These are phyloP conservation scores for Rhingia rostrata DNA, from an alignment of 2,888 invertebrate species.

Conservation along the genomic window DNA sequence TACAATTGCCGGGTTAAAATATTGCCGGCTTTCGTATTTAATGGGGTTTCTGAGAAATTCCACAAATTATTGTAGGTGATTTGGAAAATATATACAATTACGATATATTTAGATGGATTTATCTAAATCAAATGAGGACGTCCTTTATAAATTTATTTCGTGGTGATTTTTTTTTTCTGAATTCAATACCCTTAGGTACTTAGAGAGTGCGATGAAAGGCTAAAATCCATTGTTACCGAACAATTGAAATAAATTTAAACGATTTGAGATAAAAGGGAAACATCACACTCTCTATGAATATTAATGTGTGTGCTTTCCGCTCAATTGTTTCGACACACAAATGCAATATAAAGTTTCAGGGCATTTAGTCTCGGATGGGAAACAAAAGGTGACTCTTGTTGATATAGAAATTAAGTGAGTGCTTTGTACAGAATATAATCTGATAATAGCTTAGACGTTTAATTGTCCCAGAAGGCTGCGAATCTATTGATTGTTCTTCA, in stretches of 20 bases:
- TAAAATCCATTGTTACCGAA: slow-evolving; percentile 45
- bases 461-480: neutral
- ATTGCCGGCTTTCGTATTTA: slow-evolving; percentile 65
- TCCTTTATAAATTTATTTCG: slow-evolving; percentile 16
- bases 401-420: slow-evolving; percentile 43
- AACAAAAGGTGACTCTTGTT: slow-evolving; percentile 53
- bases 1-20: slow-evolving; percentile 58
- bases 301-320: slow-evolving; percentile 7
- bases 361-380: slow-evolving; percentile 19
- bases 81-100: slow-evolving; percentile 46
- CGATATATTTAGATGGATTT: neutral
- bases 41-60: slow-evolving; percentile 54
- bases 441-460: slow-evolving; percentile 24
- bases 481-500: no score
- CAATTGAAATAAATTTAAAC: slow-evolving; percentile 44
- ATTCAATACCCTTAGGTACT: slow-evolving; percentile 26
- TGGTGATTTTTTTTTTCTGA: slow-evolving; percentile 32
- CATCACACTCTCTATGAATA: neutral
- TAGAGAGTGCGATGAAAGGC: slow-evolving; percentile 1
- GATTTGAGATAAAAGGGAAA: slow-evolving; percentile 32
- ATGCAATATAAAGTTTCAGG: slow-evolving; percentile 38
- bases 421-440: slow-evolving; percentile 28
- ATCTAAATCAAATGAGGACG: slow-evolving; percentile 18
- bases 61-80: slow-evolving; percentile 53
- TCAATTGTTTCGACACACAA: slow-evolving; percentile 44